Evolutionary conservation across 2,797 vertebrate species (phyloP).

Genomic region (Monodelphis domestica): DNA sequence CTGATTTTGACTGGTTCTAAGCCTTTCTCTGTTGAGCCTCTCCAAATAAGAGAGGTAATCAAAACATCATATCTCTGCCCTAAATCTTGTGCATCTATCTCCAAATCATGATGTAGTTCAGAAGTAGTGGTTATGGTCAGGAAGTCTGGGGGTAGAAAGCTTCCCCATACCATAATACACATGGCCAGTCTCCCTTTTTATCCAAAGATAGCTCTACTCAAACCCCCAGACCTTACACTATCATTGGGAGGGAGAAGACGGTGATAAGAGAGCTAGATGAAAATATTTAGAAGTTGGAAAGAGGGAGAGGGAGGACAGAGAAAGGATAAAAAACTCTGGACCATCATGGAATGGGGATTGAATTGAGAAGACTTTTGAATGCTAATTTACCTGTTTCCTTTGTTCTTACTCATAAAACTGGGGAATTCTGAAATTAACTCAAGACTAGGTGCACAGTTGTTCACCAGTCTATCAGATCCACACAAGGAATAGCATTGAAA

Average conservation of each 20-base stretch:
- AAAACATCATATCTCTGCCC: not conserved
- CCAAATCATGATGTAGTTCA: not conserved
- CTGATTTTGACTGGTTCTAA: not conserved
- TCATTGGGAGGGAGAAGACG: not conserved
- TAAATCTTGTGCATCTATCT: not conserved
- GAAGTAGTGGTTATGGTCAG: not conserved
- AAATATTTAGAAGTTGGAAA: not conserved
- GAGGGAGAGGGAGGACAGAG: not conserved
- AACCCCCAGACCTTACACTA: not conserved
- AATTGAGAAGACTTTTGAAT: not conserved
- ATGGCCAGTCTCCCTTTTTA: not conserved
- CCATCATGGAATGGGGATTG: not conserved
- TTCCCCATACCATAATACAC: not conserved
- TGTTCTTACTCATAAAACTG: not conserved
- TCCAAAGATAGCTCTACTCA: not conserved
- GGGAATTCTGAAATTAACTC: not conserved
- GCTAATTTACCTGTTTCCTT: not conserved
- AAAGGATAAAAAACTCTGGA: not conserved
- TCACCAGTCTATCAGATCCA: not conserved
- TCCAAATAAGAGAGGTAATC: not conserved
- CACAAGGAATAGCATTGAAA: not conserved
- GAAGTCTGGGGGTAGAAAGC: not conserved
- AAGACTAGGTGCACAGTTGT: not conserved
- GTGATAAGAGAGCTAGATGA: not conserved
- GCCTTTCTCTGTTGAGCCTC: not conserved